Evolutionary conservation across 2,797 vertebrate genomes (phyloP).

Genomic region (Echeneis naucrates): DNA sequence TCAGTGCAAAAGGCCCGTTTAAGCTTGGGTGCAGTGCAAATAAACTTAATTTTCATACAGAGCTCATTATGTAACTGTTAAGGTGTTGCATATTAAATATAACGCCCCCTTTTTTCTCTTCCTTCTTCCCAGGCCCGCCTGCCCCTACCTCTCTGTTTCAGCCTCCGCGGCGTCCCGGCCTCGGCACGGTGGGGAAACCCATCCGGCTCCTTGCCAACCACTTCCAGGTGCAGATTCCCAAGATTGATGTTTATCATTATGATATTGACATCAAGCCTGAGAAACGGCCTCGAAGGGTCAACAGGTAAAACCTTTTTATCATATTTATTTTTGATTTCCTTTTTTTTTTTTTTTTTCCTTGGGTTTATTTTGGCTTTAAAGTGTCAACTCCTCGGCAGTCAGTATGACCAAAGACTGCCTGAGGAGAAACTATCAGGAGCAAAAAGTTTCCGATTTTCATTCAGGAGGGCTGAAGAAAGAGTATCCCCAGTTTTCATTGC

Average conservation of each 20-base stretch:
- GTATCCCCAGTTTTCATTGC: neutral
- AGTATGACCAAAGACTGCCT: neutral
- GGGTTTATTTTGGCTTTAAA: neutral
- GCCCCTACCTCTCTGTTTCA: conserved; percentile 94
- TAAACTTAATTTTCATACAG: neutral
- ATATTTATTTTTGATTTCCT: neutral
- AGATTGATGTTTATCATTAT: conserved; percentile 99
- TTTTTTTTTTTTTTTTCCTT: neutral
- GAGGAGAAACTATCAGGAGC: neutral
- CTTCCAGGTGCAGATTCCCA: conserved; percentile 99
- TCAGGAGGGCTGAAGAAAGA: neutral
- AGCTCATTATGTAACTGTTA: neutral
- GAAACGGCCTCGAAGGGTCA: conserved; percentile 97
- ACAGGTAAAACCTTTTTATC: conserved; percentile 86
- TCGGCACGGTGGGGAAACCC: conserved; percentile 98
- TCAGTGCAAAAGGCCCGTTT: neutral
- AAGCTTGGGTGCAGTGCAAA: neutral
- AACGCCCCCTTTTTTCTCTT: neutral
- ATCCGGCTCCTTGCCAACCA: conserved; percentile 98
- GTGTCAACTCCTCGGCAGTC: neutral
- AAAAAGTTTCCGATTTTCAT: neutral
- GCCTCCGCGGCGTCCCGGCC: conserved; percentile 96
- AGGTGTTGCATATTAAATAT: too few species aligned
- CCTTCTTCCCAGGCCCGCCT: conserved; percentile 83
- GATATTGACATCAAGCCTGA: conserved; percentile 99